Base-by-base conservation (phyloP, 1,140 invertebrate species). In the Aphis gossypii region DNA sequence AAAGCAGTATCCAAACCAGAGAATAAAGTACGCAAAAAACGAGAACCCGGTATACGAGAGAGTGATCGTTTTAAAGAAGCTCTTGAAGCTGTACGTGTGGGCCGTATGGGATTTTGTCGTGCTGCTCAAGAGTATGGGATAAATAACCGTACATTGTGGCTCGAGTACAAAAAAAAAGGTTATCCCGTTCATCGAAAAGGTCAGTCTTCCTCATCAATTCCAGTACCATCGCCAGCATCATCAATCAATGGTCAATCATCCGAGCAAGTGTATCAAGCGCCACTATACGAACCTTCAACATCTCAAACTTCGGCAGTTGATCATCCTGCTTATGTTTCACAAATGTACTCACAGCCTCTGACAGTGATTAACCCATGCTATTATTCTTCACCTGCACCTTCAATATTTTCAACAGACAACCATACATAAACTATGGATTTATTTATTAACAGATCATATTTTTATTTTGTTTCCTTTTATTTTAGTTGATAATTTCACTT, bases 31-130 rank as follows among this genome's bases (percentile, higher is more conserved):
- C 76, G 92, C 20, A 93, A 93, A 93, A 93, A 86, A 86, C 92
- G 92, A 54, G 92, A 93, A 56, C 76, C 92, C 0, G 92, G 92
- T 56, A 94, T 92, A 82, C 94, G 94, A 1, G 93, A 94, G 2
- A 94, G 89, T 54, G 93, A 88, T 90, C 48, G 91, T 48, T 94
- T 94, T 94, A 94, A 94, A 93, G 93, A 95, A 95, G 97, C 97
- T 0, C 95, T 98, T 38, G 97, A 98, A 94, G 97, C 97, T 2
- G 97, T 98, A 0, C 96, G 97, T 35, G 97, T 97, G 94, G 97
- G 97, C n/a, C 97, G 97, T 38, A 97, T 98, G 94, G 97, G 97
- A 3, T 98, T 98, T 95, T 98, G 97, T 95, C 98, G 98, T 94
- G 97, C 97, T 18, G 97, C 97, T 0, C 96, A 97, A 76, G 96